Percentiles rank a stretch among this genome's conserved stretches.
Evolutionary conservation across 2,888 invertebrate genomes (phyloP).

Genomic region (Hirtodrosophila histrioides): DNA sequence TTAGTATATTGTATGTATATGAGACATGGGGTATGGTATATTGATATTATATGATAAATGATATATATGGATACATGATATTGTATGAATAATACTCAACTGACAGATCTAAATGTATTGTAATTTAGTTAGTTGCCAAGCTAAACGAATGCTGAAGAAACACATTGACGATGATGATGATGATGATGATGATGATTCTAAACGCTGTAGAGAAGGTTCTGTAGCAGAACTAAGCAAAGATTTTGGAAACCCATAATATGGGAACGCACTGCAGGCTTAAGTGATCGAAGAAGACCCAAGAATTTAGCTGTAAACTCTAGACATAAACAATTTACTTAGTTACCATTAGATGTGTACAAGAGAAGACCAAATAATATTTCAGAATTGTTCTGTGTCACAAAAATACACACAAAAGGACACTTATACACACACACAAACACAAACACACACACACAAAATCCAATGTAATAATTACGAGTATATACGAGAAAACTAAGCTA

Average conservation of each 20-base stretch:
- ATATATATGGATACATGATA: constrained; percentile 12
- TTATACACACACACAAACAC: constrained; percentile 12
- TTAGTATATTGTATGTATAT: constrained; percentile 47
- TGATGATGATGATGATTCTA: constrained; percentile 52
- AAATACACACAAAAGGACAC: constrained; percentile 11
- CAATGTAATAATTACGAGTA: constrained; percentile 62
- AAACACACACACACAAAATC: constrained; percentile 13
- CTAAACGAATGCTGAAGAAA: constrained; percentile 61
- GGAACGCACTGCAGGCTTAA: constrained; percentile 65
- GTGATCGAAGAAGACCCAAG: constrained; percentile 53
- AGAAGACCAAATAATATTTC: constrained; percentile 74
- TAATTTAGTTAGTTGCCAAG: constrained; percentile 64
- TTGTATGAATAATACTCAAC: constrained; percentile 36
- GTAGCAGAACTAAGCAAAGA: constrained; percentile 70
- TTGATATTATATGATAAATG: constrained; percentile 31
- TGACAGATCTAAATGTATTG: constrained; percentile 61
- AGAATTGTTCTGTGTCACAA: constrained; percentile 59
- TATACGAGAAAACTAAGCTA: constrained; percentile 45
- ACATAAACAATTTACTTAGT: constrained; percentile 52
- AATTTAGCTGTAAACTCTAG: constrained; percentile 64
- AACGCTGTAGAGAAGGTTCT: constrained; percentile 59
- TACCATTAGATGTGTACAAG: constrained; percentile 73
- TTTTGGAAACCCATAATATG: constrained; percentile 71
- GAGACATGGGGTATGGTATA: constrained; percentile 38
- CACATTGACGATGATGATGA: constrained; percentile 41